Percentiles rank a stretch among this genome's conserved stretches.
Conservation (phyloP, 2,888 invertebrate genomes). For the Drosophila lutescens region DNA sequence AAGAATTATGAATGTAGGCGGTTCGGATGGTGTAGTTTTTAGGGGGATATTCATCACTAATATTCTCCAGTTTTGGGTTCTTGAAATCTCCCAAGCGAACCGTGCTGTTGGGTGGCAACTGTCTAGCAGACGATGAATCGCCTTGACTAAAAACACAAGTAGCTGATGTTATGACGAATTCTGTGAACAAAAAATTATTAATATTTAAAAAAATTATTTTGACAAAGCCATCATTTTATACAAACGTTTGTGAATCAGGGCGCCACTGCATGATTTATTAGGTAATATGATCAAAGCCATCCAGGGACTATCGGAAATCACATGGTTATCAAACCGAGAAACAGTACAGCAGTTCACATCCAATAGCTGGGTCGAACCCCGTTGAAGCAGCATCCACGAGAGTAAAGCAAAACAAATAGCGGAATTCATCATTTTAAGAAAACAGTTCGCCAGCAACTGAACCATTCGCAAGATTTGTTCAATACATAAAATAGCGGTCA, state of each 20-base stretch:
- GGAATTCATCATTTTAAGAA: neutral
- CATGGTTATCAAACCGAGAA: fast-evolving
- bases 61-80: neutral
- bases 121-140: no score
- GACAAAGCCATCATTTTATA: no score
- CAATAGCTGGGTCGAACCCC: neutral
- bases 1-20: neutral
- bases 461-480: neutral
- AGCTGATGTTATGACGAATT: slow-evolving; percentile 10
- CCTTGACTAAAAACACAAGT: neutral
- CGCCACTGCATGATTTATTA: neutral
- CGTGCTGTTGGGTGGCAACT: neutral
- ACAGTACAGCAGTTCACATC: neutral
- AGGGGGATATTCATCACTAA: neutral
- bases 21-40: neutral
- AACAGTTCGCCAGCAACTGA: neutral
- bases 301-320: slow-evolving; percentile 1
- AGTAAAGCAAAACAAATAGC: neutral
- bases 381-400: neutral
- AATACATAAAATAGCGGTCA: neutral
- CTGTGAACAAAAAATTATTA: neutral
- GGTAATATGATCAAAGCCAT: neutral
- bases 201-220: no score
- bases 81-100: slow-evolving; percentile 1
- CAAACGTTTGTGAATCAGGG: slow-evolving; percentile 11